Conservation (phyloP, 2,113 vertebrate species). For the Romanogobio albipinnatus region DNA sequence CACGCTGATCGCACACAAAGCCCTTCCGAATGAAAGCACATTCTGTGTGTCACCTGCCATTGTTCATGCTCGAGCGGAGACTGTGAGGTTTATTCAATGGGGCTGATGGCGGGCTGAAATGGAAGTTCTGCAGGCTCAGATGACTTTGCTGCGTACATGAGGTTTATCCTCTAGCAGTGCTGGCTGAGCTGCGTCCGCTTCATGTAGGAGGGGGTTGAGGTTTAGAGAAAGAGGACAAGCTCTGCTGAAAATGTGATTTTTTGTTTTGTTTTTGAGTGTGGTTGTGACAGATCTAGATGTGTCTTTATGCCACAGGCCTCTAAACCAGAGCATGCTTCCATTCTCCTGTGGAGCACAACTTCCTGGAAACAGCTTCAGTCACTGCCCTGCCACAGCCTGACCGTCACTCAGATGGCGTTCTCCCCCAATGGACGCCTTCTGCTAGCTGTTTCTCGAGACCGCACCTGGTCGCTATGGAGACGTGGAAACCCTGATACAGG, state of each 20-base stretch:
- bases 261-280: not conserved
- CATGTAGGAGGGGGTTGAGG: not conserved
- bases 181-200: not conserved
- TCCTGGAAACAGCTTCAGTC: constrained; percentile 90
- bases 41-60: constrained; percentile 38
- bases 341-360: constrained; percentile 90
- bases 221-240: not conserved
- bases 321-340: constrained; percentile 89
- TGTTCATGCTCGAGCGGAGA: constrained; percentile 29
- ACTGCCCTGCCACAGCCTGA: constrained; percentile 89
- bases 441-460: constrained; percentile 92
- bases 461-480: constrained; percentile 95
- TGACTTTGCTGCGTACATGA: constrained; percentile 17
- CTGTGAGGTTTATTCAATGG: constrained; percentile 29
- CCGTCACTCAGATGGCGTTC: constrained; percentile 95
- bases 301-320: constrained; percentile 79
- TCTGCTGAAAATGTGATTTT: not conserved
- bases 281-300: not conserved
- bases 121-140: constrained; percentile 11
- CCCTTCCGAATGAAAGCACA: constrained; percentile 36
- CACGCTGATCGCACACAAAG: not conserved
- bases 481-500: constrained; percentile 69
- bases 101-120: not conserved
- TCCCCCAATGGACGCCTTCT: constrained; percentile 87
- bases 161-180: not conserved